A percentile compares a stretch with the other conserved stretches of the same genome.
phyloP scores from a whole-genome alignment of 1,140 invertebrate genomes.

The Drosophila santomea region DNA sequence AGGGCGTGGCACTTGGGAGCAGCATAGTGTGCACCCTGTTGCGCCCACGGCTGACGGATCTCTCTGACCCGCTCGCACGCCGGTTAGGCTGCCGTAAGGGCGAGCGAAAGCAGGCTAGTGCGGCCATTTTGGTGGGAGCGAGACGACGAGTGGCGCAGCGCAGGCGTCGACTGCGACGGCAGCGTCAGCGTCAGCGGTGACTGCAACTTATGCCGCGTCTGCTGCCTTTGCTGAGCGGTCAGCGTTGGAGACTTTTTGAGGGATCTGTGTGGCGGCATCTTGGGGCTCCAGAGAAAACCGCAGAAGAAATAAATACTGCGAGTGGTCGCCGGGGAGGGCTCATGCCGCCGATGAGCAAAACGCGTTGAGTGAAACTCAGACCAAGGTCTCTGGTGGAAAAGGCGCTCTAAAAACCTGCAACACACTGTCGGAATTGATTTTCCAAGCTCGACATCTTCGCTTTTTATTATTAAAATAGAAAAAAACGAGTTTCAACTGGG shows the following conservation, averaged over 20 bases:
- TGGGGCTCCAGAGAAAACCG: constrained; percentile 45
- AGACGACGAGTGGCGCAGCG: constrained; percentile 53
- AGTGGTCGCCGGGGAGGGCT: constrained; percentile 39
- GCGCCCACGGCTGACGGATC: constrained; percentile 39
- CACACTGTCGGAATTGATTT: constrained; percentile 59
- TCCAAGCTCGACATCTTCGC: constrained; percentile 40
- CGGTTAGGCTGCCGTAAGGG: not conserved
- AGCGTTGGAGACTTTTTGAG: constrained; percentile 70
- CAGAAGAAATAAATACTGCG: constrained; percentile 16
- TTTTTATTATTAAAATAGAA: constrained; percentile 63
- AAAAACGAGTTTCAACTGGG: constrained; percentile 39
- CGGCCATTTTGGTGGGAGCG: constrained; percentile 17
- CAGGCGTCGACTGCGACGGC: constrained; percentile 36
- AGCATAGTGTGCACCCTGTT: constrained; percentile 73
- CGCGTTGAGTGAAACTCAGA: constrained; percentile 52
- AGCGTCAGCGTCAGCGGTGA: constrained; percentile 18
- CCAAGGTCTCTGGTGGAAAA: constrained; percentile 2
- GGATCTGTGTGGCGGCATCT: constrained; percentile 65
- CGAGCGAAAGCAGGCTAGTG: constrained; percentile 37
- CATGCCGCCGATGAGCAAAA: constrained; percentile 51
- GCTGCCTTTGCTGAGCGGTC: constrained; percentile 57
- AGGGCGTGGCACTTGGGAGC: constrained; percentile 25
- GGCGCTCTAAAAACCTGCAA: constrained; percentile 23
- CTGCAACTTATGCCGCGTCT: constrained; percentile 21
- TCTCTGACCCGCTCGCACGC: constrained; percentile 19